Evolutionary conservation across 2,797 vertebrate species (phyloP).

Genomic region (Spea hammondii): DNA sequence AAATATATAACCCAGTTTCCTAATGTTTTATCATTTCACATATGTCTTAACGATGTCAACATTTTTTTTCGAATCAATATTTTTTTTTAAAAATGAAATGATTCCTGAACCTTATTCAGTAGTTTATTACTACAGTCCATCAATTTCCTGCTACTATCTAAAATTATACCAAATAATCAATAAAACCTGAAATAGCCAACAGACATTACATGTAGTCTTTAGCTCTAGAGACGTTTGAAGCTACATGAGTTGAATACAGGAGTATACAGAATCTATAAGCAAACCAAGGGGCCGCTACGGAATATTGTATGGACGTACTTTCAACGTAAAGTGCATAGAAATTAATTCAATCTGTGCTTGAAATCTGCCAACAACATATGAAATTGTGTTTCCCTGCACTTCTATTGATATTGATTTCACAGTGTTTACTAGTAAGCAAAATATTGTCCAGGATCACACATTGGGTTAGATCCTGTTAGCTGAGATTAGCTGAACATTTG

Average conservation of each 20-base stretch:
- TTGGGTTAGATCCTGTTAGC: no score
- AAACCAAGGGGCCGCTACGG: background rate
- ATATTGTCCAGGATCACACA: no score
- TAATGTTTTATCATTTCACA: background rate
- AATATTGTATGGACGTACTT: no score
- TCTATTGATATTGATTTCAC: no score
- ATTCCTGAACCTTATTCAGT: slow-evolving; percentile 27
- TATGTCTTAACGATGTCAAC: background rate
- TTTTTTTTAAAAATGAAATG: slow-evolving; percentile 37
- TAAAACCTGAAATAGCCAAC: slow-evolving; percentile 22
- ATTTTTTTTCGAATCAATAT: slow-evolving; percentile 25
- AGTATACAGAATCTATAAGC: background rate
- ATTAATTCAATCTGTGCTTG: no score
- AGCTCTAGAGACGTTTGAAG: background rate
- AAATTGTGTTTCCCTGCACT: no score
- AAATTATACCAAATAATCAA: slow-evolving; percentile 27
- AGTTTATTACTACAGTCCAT: slow-evolving; percentile 33
- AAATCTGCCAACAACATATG: no score
- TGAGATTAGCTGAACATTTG: no score
- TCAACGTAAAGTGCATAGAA: no score
- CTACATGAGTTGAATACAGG: background rate
- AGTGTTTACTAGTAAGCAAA: no score
- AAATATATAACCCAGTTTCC: slow-evolving; percentile 7
- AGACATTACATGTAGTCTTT: background rate
- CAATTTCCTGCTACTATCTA: slow-evolving; percentile 15